Base-by-base conservation (phyloP, 92 coral and sea anemone genomes). In the Meandrina meandrites region DNA sequence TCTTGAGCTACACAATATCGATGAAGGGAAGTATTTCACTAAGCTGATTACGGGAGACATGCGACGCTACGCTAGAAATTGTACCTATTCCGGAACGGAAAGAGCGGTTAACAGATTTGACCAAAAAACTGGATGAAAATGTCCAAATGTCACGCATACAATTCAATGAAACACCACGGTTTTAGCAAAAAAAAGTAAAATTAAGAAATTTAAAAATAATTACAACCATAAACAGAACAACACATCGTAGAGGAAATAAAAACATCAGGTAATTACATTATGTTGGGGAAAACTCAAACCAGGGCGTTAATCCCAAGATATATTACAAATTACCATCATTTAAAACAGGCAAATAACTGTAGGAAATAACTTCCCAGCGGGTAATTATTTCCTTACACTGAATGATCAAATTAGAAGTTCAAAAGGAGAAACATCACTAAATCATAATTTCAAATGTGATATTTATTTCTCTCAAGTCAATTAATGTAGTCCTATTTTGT, bases 21-120 rank as follows among this genome's bases (percentile, higher is more conserved):
- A 67, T 8, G 45, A 1, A 18, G 28, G 27, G 12, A 34, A 73
- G 27, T 18, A 40, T 40, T 40, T 36, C 77, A 10, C 21, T 81
- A 68, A 81, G 76, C 76, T 54, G 62, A 68, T 81, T 64, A 81
- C 13, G 27, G 42, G 24, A 66, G 56, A 64, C 57, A 42, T 37
- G 22, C 1, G 34, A n/a, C 72, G 53, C 60, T 12, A 22, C 10
- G 68, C 19, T 18, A 8, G 76, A 68, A 81, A 67, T 31, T 45
- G 77, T 47, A 42, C 8, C 42, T 18, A 28, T 68, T 81, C 77
- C 76, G 62, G 42, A 81, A 47, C 8, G 37, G 76, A 35, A 81
- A 27, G 9, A 18, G 60, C 34, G n/a, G 27, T 21, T 17, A 67
- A 81, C 24, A 16, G 13, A 67, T 68, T 81, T 81, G 62, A 16